Conservation (phyloP, 2,888 invertebrate genomes). For the Drosophila nigricruria region DNA sequence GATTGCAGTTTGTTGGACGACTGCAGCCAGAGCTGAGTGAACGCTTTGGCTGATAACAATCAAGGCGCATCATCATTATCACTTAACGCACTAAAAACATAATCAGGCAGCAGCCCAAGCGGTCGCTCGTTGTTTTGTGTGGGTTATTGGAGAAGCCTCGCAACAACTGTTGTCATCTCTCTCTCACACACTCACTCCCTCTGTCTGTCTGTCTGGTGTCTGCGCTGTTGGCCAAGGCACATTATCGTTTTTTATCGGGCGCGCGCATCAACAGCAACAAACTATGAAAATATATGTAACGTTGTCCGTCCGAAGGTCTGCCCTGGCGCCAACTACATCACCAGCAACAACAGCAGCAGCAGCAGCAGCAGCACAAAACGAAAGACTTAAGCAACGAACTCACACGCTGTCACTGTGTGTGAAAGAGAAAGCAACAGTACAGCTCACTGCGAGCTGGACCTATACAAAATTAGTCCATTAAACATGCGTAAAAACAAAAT, state of each 20-base stretch:
- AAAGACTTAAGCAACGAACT: conserved; percentile 77
- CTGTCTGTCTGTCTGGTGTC: neutral
- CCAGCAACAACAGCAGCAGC: conserved; percentile 24
- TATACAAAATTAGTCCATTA: conserved; percentile 78
- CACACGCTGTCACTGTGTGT: conserved; percentile 58
- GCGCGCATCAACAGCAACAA: conserved; percentile 75
- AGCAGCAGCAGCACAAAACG: conserved; percentile 41
- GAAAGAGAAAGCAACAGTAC: conserved; percentile 53
- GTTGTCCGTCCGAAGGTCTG: conserved; percentile 57
- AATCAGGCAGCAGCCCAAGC: conserved; percentile 68
- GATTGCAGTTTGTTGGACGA: conserved; percentile 49
- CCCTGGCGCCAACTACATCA: conserved; percentile 76
- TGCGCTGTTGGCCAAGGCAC: conserved; percentile 48
- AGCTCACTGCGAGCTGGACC: conserved; percentile 18
- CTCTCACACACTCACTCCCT: neutral
- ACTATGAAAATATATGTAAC: conserved; percentile 79
- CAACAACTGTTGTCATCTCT: neutral
- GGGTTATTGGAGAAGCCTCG: conserved; percentile 53
- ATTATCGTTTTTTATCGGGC: conserved; percentile 73
- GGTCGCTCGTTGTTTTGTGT: conserved; percentile 41
- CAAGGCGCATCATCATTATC: conserved; percentile 79
- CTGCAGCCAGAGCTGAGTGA: conserved; percentile 39
- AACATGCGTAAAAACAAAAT: conserved; percentile 76
- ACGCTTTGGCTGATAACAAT: conserved; percentile 69
- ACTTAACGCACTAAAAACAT: conserved; percentile 81